Base-by-base conservation (phyloP, 2,888 invertebrate genomes). In the Ptychoptera contaminata region DNA sequence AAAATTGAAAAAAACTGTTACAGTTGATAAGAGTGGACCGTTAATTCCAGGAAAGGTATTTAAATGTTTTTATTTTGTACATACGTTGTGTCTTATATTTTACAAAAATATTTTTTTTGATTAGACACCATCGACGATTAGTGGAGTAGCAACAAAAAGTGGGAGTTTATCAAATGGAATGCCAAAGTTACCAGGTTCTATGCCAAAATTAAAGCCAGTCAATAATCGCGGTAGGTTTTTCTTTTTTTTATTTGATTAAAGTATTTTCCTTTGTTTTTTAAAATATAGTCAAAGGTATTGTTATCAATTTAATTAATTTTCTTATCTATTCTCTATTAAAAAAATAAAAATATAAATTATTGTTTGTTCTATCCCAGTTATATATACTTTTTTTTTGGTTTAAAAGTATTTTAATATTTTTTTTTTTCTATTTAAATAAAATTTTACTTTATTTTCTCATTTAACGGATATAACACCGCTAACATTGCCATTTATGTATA, bases 11-110 rank as follows among this genome's bases (percentile, higher is more conserved):
- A 91, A 90, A 67, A 73, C 88, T 44, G 79, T 79, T 1, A 91
- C 91, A n/a, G 80, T 83, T 55, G 92, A 93, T 61, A 84, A 87
- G 65, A 92, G 92, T 74, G 81, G 76, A 43, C 92, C 92, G 0
- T 62, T 74, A 42, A 68, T 88, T 52, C 69, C 77, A 53, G 85
- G 87, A 65, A 74, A 71, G 63, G 54, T 67, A 46, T 67, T 59
- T 50, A 46, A 16, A 32, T 53, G 42, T 46, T 54, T 49, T 38
- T 23, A 10, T 37, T 37, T 23, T 8, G 11, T 9, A 43, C 2
- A 29, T 31, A 35, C 10, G 8, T 10, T 42, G 4, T n/a, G 12
- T 37, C 12, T n/a, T 14, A 6, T 16, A n/a, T n/a, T n/a, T n/a
- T n/a, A n/a, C n/a, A n/a, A n/a, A 15, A 37, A 37, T 15, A 6